These are phyloP conservation scores for Drosophila lacicola DNA, from an alignment of 2,888 invertebrate genomes.

Conservation along the genomic window DNA sequence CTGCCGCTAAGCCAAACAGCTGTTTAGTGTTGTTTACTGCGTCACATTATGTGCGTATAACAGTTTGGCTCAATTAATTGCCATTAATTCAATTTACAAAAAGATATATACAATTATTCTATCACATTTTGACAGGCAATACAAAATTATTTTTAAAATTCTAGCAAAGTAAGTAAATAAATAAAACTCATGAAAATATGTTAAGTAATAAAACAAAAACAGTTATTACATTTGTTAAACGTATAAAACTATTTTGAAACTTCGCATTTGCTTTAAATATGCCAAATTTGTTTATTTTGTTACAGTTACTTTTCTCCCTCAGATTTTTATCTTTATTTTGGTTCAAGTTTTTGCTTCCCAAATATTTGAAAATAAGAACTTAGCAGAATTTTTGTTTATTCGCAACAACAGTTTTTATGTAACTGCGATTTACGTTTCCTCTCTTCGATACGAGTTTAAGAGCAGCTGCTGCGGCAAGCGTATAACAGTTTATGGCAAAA, in stretches of 20 bases:
- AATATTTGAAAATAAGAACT: background rate
- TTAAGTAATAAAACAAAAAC: too few species aligned
- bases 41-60: constrained; percentile 37
- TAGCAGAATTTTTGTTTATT: constrained; percentile 6
- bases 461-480: constrained; percentile 6
- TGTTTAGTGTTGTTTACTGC: constrained; percentile 57
- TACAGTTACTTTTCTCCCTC: too few species aligned
- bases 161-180: too few species aligned
- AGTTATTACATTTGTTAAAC: too few species aligned
- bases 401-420: constrained; percentile 16
- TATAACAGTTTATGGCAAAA: constrained; percentile 53
- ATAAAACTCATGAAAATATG: too few species aligned
- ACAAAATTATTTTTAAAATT: background rate
- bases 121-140: background rate
- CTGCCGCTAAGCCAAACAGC: constrained; percentile 48
- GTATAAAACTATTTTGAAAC: too few species aligned
- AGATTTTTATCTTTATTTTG: too few species aligned
- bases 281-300: too few species aligned
- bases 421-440: constrained; percentile 1
- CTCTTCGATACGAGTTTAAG: constrained; percentile 20
- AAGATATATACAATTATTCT: background rate
- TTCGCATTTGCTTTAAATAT: too few species aligned
- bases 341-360: too few species aligned
- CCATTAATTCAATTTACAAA: constrained; percentile 19
- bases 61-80: constrained; percentile 32